Percentiles rank a stretch among this genome's conserved stretches.
Evolutionary conservation across 1,140 invertebrate genomes (phyloP).

Genomic region (Centruroides vittatus): DNA sequence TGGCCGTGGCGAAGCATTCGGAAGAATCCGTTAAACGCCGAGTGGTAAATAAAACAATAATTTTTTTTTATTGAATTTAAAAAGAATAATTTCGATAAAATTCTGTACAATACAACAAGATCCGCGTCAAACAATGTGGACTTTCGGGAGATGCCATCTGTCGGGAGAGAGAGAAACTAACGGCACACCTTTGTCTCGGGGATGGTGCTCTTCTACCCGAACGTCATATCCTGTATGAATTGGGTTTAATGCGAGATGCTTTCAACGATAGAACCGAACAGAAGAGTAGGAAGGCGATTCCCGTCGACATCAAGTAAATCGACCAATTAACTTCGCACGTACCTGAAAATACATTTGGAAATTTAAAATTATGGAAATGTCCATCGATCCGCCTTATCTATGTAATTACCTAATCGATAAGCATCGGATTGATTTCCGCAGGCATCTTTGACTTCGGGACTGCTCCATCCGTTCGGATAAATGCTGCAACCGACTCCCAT

Average conservation of each 20-base stretch:
- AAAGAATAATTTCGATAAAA: too few species aligned
- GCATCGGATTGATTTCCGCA: slow-evolving; percentile 42
- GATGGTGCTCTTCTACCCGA: background rate
- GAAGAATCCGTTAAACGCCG: too few species aligned
- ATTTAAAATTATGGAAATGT: too few species aligned
- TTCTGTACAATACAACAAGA: too few species aligned
- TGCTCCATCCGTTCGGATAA: slow-evolving; percentile 54
- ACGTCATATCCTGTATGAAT: slow-evolving; percentile 20
- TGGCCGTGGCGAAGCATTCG: too few species aligned
- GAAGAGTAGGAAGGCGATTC: slow-evolving; percentile 8
- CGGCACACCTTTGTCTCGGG: background rate
- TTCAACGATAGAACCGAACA: slow-evolving; percentile 15
- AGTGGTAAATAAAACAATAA: too few species aligned
- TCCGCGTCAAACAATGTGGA: too few species aligned
- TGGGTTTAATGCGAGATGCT: slow-evolving; percentile 13
- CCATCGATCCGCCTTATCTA: background rate
- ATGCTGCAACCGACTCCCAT: slow-evolving; percentile 44
- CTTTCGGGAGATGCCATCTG: too few species aligned
- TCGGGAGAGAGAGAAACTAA: too few species aligned
- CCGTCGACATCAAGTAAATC: slow-evolving; percentile 11
- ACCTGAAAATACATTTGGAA: background rate
- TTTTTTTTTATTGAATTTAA: too few species aligned
- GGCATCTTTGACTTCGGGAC: slow-evolving; percentile 46
- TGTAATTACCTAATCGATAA: slow-evolving; percentile 45
- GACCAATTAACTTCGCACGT: slow-evolving; percentile 12